phyloP scores from a whole-genome alignment of 1,140 invertebrate species.

The Hydropsyche tenuis region DNA sequence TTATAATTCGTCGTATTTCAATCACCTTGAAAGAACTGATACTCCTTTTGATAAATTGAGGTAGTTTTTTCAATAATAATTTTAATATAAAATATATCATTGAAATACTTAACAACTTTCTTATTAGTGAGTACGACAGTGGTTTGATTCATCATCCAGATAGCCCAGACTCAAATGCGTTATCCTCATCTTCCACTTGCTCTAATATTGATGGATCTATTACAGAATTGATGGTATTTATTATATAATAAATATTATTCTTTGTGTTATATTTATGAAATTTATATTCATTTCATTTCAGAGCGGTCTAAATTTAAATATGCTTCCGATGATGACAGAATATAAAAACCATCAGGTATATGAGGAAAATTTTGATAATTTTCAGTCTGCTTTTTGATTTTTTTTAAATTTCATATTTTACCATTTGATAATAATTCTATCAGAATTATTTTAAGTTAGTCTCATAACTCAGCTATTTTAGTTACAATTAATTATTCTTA shows the following conservation, averaged over 20 bases:
- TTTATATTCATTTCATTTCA: conserved; percentile 31
- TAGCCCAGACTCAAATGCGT: conserved; percentile 35
- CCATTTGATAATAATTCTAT: too few species aligned
- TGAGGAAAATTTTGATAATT: not conserved
- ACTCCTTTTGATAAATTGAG: conserved; percentile 55
- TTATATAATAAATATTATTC: not conserved
- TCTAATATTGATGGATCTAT: conserved; percentile 46
- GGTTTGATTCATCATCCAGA: not conserved
- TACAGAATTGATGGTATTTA: conserved; percentile 42
- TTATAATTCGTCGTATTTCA: conserved; percentile 56
- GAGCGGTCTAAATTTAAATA: conserved; percentile 36
- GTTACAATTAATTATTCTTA: too few species aligned
- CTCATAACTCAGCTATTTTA: too few species aligned
- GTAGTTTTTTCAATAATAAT: not conserved
- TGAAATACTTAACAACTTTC: not conserved
- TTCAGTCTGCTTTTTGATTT: too few species aligned
- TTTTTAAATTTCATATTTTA: too few species aligned
- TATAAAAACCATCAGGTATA: not conserved
- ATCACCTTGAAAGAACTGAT: conserved; percentile 53
- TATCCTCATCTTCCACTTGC: conserved; percentile 35
- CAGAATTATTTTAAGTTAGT: too few species aligned
- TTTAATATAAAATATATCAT: not conserved
- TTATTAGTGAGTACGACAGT: conserved; percentile 12
- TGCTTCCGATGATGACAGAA: conserved; percentile 1
- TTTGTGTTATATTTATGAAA: not conserved